These are phyloP conservation scores for Deilephila elpenor DNA, from an alignment of 2,888 invertebrate genomes.

Conservation along the genomic window DNA sequence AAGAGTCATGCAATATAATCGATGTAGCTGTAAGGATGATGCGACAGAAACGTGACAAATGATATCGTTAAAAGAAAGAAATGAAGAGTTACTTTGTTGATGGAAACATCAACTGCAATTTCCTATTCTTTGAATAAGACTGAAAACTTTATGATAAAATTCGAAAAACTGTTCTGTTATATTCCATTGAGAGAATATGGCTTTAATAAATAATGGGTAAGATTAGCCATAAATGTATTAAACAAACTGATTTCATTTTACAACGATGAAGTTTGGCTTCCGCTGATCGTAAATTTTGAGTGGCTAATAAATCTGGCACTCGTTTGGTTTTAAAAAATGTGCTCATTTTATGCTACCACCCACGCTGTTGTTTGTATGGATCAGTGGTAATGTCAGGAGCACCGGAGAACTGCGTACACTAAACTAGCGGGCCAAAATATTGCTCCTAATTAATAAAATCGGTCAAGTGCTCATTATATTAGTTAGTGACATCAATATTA, in stretches of 20 bases:
- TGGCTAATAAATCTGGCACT: slow-evolving; percentile 7
- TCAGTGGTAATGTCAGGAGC: neutral
- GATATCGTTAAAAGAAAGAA: too few relatives aligned
- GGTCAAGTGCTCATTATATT: too few relatives aligned
- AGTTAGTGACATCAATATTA: too few relatives aligned
- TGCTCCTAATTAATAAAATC: neutral
- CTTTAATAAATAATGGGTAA: neutral
- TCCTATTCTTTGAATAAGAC: too few relatives aligned
- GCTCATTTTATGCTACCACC: neutral
- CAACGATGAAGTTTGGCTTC: neutral
- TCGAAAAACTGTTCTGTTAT: too few relatives aligned
- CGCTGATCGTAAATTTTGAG: slow-evolving; percentile 15
- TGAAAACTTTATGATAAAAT: too few relatives aligned
- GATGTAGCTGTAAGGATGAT: too few relatives aligned
- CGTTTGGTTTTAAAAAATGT: neutral
- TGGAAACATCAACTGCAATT: too few relatives aligned
- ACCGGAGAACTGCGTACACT: neutral
- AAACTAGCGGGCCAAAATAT: neutral
- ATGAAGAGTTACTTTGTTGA: too few relatives aligned
- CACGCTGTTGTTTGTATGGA: neutral
- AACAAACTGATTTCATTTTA: neutral
- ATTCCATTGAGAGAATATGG: too few relatives aligned
- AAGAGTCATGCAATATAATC: too few relatives aligned
- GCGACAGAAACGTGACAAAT: too few relatives aligned
- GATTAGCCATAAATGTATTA: neutral